Evolutionary conservation across 2,113 vertebrate species (phyloP), one percentile per base, ranked within the genome.

Genomic region (Aphyosemion australe): DNA sequence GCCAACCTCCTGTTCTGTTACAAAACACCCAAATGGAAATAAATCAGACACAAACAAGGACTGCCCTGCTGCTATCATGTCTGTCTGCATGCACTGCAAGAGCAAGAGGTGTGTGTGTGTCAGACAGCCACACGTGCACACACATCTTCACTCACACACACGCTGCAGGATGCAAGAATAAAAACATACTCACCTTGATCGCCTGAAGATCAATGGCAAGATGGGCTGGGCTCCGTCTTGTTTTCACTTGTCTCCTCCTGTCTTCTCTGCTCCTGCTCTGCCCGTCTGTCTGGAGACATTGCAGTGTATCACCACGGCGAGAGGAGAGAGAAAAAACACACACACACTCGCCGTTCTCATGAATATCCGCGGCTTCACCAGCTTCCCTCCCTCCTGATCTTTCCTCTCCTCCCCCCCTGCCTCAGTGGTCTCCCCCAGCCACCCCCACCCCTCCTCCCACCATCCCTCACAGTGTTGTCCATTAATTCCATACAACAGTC

Each of bases 181-280:
- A 72, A 84, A 81, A 45, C 65, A 83, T 78, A 60, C 88, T 91
- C 90, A 91, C 90, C 90, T 91, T 89, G 84, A 78, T 89, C 54
- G 76, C 71, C 75, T 80, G 52, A 61, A 86, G 86, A 89, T 86
- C 76, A 87, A 68, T 72, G 74, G 67, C 16, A 54, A 76, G 79
- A 83, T 74, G 78, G 83, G 78, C 76, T 66, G 76, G 73, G 69
- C 72, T 80, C 73, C 47, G 53, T 84, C 83, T 69, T 57, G 49
- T 74, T 59, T 70, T 57, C 70, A 46, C 56, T 52, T n/a, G 37
- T 20, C n/a, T 48, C 45, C 46, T 45, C 48, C 52, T 74, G 65
- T 72, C 80, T 8, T 21, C 57, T 63, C 41, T 39, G 18, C 76
- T 76, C 59, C 41, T 34, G 18, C 76, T 76, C 59, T 57, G 49